These are phyloP conservation scores for Oncorhynchus nerka DNA, from an alignment of 2,113 vertebrate species.

Conservation along the genomic window DNA sequence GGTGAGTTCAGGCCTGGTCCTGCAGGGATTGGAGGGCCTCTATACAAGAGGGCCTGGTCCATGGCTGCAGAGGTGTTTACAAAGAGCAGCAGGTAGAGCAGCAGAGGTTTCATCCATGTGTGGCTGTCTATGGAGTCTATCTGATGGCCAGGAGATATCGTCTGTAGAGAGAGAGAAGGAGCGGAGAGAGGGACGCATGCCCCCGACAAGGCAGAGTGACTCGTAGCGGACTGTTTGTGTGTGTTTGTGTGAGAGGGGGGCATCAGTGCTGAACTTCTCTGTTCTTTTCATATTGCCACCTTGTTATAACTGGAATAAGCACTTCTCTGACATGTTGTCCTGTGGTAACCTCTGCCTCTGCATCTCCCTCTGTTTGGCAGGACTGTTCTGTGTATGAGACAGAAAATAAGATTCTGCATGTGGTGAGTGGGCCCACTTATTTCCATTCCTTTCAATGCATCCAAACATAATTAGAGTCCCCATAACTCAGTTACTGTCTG, in stretches of 20 bases:
- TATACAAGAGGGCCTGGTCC: background rate
- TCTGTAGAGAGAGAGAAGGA: background rate
- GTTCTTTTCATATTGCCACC: slow-evolving; percentile 66
- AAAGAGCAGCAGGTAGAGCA: background rate
- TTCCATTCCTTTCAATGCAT: background rate
- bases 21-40: background rate
- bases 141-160: background rate
- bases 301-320: slow-evolving; percentile 61
- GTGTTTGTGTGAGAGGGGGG: slow-evolving; percentile 48
- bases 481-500: background rate
- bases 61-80: background rate
- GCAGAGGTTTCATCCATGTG: background rate
- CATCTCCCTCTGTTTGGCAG: slow-evolving; percentile 58
- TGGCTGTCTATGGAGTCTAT: background rate
- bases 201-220: background rate
- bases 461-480: background rate
- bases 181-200: background rate
- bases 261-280: slow-evolving; percentile 67
- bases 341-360: slow-evolving; percentile 42
- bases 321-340: slow-evolving; percentile 60
- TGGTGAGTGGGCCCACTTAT: slow-evolving; percentile 59
- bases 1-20: background rate
- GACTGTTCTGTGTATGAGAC: slow-evolving; percentile 73
- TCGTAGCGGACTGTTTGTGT: slow-evolving; percentile 38
- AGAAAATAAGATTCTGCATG: slow-evolving; percentile 73